Evolutionary conservation across 92 coral and sea anemone genomes (phyloP), one percentile per base, ranked within the genome.

Genomic region (Zoanthus sociatus): DNA sequence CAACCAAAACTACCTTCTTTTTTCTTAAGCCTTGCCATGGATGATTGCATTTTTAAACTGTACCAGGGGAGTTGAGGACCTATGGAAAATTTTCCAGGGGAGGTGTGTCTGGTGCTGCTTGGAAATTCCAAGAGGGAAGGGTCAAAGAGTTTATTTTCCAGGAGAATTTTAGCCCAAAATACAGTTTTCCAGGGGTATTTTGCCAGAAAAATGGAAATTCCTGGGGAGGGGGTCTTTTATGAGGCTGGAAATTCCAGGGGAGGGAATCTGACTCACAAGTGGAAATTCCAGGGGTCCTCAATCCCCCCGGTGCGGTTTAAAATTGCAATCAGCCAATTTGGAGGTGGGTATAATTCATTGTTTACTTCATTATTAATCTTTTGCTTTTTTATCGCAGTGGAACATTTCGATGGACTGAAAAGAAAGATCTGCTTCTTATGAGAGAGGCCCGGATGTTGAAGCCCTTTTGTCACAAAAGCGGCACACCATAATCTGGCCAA

Each of bases 1-100:
- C 87, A 84, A 84, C 79, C 87, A 84, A 84, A 84, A 71, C 79
- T 84, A 84, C 78, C 87, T 84, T 84, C 87, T 84, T 84, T 84
- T 84, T 84, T 84, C 79, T 66, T 71, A 53, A 84, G 87, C 87
- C 87, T 84, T 71, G 71, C 79, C 68, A 84, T 84, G 88, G 88
- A 63, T 84, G 74, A 73, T 84, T 84, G 82, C 88, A 84, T 84
- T 84, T 84, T 73, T 84, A 84, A 73, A 84, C 74, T 73, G 88
- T 73, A 84, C 88, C 81, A 44, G 88, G 88, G 88, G 88, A 82
- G 70, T 84, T 84, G 73, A 83, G 87, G 78, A 83, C 66, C 87
- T 83, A 83, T 70, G 87, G 78, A 83, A 83, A 83, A 83, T 83
- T 83, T 83, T 21, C 87, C 78, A 83, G 68, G 87, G 87, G 61